phyloP scores from a whole-genome alignment of 2,888 invertebrate genomes.

The Arctia plantaginis region DNA sequence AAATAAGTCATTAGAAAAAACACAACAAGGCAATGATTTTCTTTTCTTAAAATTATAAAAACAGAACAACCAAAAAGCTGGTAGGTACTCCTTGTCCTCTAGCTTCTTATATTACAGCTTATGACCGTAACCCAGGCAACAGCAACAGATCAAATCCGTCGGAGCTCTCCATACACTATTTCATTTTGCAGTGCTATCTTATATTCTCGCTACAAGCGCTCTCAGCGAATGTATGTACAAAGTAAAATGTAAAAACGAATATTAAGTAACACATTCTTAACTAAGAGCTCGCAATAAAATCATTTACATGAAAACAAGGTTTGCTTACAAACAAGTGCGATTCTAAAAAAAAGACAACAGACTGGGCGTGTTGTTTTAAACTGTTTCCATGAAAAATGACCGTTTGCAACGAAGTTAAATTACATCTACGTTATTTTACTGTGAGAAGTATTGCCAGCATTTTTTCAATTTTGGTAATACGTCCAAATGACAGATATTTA shows the following conservation, averaged over 20 bases:
- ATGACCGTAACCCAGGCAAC: neutral
- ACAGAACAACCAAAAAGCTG: neutral
- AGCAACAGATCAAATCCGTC: neutral
- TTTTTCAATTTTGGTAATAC: slow-evolving; percentile 29
- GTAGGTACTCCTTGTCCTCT: neutral
- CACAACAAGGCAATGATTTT: no score
- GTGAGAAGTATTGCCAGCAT: slow-evolving; percentile 43
- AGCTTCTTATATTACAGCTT: neutral
- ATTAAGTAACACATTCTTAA: slow-evolving; percentile 24
- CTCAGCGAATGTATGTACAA: no score
- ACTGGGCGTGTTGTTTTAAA: slow-evolving; percentile 45
- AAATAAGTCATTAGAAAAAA: neutral
- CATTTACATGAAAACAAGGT: neutral
- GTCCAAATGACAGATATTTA: slow-evolving; percentile 9
- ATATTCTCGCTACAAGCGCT: neutral
- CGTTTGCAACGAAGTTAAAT: slow-evolving; percentile 58
- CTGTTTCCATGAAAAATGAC: slow-evolving; percentile 63
- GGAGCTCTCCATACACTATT: neutral
- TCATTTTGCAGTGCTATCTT: neutral
- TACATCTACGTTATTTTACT: slow-evolving; percentile 53
- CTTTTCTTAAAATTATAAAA: no score
- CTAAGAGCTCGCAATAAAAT: neutral
- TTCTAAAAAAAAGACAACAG: slow-evolving; percentile 28
- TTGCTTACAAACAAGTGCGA: slow-evolving; percentile 3
- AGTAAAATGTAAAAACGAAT: slow-evolving; percentile 15